Evolutionary conservation across 2,113 vertebrate species (phyloP), one percentile per base, ranked within the genome.

Genomic region (Chionodraco myersi): DNA sequence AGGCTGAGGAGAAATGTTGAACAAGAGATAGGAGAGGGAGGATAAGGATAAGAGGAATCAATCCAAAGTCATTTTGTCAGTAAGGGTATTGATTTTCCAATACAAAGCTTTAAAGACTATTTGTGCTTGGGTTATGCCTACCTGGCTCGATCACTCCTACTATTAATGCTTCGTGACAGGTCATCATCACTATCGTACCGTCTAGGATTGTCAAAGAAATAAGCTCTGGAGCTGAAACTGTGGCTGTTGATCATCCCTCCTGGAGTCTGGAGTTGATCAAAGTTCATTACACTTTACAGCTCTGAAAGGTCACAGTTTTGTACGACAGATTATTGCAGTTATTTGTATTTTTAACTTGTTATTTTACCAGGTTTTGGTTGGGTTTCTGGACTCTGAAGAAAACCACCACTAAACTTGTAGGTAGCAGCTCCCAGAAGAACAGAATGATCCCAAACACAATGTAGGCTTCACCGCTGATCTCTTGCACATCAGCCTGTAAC

Each of bases 131-230:
- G 59, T 59, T 36, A 30, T 6, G 30, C 82, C 56, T 67, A 96
- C 95, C 95, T 95, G 61, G 95, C 90, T 84, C 97, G 94, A 90
- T 98, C 97, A 12, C 88, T 62, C 86, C 95, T 86, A 12, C 93
- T 93, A 60, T 84, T 94, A 74, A 94, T 89, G 77, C 97, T 96
- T 77, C 97, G 94, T 36, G 97, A 95, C 77, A 99, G 92, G 91
- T 99, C 98, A 0, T 99, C 98, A 0, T 99, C 98, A 0, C 98
- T 99, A 87, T 99, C 98, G 0, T 99, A 99, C 30, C 98, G 95
- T 23, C 96, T 93, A 0, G 98, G 98, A 93, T 99, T 99, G 93
- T 98, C 97, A 0, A 99, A 99, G 92, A 99, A 99, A 91, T 98
- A 99, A 2, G 97, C 96, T 87, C 97, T 95, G 88, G 98, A 98